A percentile compares a stretch with the other conserved stretches of the same genome.
These are phyloP conservation scores for Platalea minor DNA, from an alignment of 2,797 vertebrate genomes.

Conservation along the genomic window DNA sequence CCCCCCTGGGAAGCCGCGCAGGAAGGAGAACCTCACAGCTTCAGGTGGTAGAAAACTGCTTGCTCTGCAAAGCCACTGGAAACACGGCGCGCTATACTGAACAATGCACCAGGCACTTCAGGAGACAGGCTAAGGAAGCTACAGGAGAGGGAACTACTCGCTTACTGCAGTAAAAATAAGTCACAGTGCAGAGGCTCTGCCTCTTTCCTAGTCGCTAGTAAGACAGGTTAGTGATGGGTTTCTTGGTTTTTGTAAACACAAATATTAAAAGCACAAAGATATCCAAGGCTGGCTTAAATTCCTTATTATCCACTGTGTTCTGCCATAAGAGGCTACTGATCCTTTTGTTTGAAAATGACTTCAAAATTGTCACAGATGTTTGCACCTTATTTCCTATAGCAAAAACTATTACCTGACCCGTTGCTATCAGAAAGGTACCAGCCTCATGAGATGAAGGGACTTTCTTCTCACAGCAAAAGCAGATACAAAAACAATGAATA, in stretches of 20 bases:
- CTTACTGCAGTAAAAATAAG: not conserved
- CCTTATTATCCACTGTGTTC: not conserved
- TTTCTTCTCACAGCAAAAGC: not conserved
- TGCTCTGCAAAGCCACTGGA: not conserved
- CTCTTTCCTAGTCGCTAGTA: not conserved
- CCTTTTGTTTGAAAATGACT: not conserved
- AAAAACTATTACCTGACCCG: not conserved
- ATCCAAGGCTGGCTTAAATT: not conserved
- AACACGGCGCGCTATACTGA: not conserved
- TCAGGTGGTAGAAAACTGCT: conserved; percentile 26
- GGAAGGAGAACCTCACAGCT: conserved; percentile 4
- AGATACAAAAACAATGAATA: not conserved
- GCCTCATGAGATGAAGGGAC: not conserved
- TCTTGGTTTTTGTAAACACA: not conserved
- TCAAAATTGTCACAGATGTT: not conserved
- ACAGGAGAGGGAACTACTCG: not conserved
- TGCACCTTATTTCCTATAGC: not conserved
- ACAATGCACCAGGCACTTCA: not conserved
- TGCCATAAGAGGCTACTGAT: not conserved
- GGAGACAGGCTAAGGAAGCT: not conserved
- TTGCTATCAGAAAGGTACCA: not conserved
- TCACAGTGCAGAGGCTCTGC: not conserved
- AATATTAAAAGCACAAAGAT: not conserved
- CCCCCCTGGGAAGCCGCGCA: not conserved
- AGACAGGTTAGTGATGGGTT: not conserved